Evolutionary conservation across 2,888 invertebrate genomes (phyloP).

Genomic region (Sesia apiformis): DNA sequence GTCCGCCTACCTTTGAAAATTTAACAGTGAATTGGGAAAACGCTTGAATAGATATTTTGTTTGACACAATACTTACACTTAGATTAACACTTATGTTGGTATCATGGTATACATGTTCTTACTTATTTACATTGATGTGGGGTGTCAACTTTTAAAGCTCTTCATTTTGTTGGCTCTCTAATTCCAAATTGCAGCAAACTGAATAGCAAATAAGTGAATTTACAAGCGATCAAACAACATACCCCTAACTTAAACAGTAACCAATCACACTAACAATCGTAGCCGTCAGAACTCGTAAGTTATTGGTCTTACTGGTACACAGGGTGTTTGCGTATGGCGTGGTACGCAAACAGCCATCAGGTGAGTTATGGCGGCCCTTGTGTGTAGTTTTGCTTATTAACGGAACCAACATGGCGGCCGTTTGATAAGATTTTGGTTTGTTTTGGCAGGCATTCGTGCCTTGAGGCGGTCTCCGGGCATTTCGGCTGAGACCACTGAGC

Average conservation of each 20-base stretch:
- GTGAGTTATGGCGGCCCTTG: slow-evolving; percentile 51
- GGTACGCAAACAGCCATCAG: slow-evolving; percentile 60
- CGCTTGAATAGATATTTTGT: no score
- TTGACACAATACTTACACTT: no score
- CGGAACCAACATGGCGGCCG: slow-evolving; percentile 62
- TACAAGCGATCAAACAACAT: background rate
- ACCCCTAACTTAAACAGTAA: slow-evolving; percentile 2
- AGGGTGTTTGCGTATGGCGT: slow-evolving; percentile 46
- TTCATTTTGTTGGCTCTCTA: no score
- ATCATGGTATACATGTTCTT: no score
- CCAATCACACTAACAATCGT: slow-evolving; percentile 14
- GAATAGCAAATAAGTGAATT: background rate
- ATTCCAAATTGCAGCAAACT: no score
- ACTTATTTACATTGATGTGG: no score
- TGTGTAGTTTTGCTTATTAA: slow-evolving; percentile 73
- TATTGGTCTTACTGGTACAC: slow-evolving; percentile 23
- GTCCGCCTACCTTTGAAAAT: no score
- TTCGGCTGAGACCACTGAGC: slow-evolving; percentile 45
- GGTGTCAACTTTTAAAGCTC: no score
- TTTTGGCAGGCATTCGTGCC: slow-evolving; percentile 67
- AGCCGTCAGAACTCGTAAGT: slow-evolving; percentile 37
- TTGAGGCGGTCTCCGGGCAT: slow-evolving; percentile 55
- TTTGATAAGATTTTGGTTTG: slow-evolving; percentile 71
- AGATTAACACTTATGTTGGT: no score
- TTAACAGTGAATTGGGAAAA: no score